Evolutionary conservation across 2,113 vertebrate genomes (phyloP).

Genomic region (Trogon melanurus): DNA sequence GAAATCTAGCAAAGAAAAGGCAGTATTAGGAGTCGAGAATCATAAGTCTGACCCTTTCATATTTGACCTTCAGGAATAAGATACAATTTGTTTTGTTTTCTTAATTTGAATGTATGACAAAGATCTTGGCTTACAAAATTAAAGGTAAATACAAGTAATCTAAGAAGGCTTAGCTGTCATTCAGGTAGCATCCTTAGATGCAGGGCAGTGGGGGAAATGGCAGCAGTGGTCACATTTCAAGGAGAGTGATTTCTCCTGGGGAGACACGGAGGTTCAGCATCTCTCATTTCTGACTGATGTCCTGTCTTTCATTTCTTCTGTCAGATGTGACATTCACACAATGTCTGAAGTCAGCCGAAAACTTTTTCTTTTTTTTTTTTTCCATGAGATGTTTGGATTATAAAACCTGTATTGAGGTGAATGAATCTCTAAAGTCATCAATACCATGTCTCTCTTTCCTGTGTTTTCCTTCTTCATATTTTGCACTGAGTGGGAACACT

Average conservation of each 20-base stretch:
- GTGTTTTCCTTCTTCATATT: not conserved
- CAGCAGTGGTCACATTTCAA: not conserved
- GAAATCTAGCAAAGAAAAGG: not conserved
- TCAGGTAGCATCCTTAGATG: not conserved
- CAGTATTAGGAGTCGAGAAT: not conserved
- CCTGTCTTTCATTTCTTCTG: not conserved
- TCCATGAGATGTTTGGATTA: not conserved
- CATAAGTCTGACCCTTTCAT: not conserved
- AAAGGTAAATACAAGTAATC: not conserved
- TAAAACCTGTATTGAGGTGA: not conserved
- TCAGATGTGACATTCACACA: accelerated
- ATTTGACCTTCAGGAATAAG: not conserved
- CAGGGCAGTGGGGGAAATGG: not conserved
- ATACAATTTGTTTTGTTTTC: not conserved
- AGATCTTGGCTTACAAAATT: conserved; percentile 8
- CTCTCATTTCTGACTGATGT: not conserved
- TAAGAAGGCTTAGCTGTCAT: not conserved
- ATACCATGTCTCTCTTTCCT: not conserved
- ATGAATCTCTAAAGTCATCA: not conserved
- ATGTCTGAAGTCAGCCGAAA: not conserved
- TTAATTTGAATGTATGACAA: not conserved
- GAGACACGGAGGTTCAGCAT: not conserved
- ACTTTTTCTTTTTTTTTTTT: not conserved
- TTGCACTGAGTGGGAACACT: not conserved
- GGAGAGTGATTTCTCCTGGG: not conserved